phyloP scores from a whole-genome alignment of 2,113 vertebrate species.

The Etheostoma cragini region DNA sequence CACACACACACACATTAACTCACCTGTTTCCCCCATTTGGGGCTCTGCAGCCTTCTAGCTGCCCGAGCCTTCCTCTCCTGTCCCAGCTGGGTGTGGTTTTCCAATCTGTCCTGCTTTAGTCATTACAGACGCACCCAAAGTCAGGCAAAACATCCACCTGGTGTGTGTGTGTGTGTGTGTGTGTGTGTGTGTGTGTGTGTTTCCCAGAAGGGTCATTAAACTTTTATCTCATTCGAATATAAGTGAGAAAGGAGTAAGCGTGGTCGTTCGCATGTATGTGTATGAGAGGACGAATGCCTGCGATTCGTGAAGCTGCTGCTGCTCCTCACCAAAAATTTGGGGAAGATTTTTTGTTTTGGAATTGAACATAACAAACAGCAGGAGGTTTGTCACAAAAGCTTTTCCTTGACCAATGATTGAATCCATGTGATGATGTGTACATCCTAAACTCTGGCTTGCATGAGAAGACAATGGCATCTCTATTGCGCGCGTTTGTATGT shows the following conservation, averaged over 20 bases:
- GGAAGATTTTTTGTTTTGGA: background rate
- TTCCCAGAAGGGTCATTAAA: slow-evolving; percentile 64
- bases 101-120: slow-evolving; percentile 69
- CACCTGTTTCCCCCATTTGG: slow-evolving; percentile 77
- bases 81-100: slow-evolving; percentile 72
- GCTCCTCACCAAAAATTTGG: slow-evolving; percentile 18
- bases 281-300: slow-evolving; percentile 27
- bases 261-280: slow-evolving; percentile 38
- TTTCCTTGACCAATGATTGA: slow-evolving; percentile 19
- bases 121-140: slow-evolving; percentile 58
- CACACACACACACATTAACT: slow-evolving; percentile 33
- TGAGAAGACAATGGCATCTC: slow-evolving; percentile 47
- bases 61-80: slow-evolving; percentile 54
- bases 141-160: slow-evolving; percentile 59
- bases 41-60: slow-evolving; percentile 35
- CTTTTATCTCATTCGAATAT: slow-evolving; percentile 58
- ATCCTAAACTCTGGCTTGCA: slow-evolving; percentile 29
- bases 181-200: slow-evolving; percentile 12
- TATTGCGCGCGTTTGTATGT: background rate
- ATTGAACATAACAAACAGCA: slow-evolving; percentile 19
- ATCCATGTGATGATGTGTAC: slow-evolving; percentile 29
- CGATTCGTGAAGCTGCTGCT: slow-evolving; percentile 8
- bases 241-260: slow-evolving; percentile 45
- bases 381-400: slow-evolving; percentile 20
- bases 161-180: background rate